Percentiles rank a stretch among this genome's conserved stretches.
These are phyloP conservation scores for Montipora capricornis DNA, from an alignment of 64 coral and sea anemone species.

Conservation along the genomic window DNA sequence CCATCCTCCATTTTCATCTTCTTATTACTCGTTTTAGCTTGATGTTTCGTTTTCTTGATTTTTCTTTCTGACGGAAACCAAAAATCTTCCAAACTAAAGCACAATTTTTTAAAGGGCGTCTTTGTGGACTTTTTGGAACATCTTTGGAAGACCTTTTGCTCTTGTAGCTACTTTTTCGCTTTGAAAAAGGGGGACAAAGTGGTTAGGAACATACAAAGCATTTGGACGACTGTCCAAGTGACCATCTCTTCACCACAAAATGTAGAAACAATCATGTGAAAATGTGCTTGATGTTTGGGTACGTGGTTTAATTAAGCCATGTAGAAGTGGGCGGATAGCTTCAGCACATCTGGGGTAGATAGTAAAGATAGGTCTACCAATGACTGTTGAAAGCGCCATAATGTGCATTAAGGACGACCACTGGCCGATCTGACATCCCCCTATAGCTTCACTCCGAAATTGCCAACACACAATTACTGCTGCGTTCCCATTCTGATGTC, in stretches of 20 bases:
- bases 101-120: neutral
- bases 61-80: neutral
- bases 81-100: slow-evolving; percentile 1
- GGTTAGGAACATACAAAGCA: slow-evolving; percentile 18
- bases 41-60: neutral
- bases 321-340: neutral
- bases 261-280: slow-evolving; percentile 1
- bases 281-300: neutral
- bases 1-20: neutral
- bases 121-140: neutral
- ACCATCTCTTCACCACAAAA: slow-evolving; percentile 43
- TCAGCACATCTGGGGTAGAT: neutral
- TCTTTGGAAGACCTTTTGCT: neutral
- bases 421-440: neutral
- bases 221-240: slow-evolving; percentile 27
- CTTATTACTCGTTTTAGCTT: neutral
- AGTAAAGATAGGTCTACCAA: neutral
- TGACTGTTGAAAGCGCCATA: neutral
- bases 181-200: neutral
- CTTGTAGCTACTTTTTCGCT: slow-evolving; percentile 1
- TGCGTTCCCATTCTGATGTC: neutral
- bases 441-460: neutral
- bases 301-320: neutral
- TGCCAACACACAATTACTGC: too few species aligned
- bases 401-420: slow-evolving; percentile 3